Conservation (phyloP, 2,888 invertebrate genomes). For the Ornithoptera alexandrae region DNA sequence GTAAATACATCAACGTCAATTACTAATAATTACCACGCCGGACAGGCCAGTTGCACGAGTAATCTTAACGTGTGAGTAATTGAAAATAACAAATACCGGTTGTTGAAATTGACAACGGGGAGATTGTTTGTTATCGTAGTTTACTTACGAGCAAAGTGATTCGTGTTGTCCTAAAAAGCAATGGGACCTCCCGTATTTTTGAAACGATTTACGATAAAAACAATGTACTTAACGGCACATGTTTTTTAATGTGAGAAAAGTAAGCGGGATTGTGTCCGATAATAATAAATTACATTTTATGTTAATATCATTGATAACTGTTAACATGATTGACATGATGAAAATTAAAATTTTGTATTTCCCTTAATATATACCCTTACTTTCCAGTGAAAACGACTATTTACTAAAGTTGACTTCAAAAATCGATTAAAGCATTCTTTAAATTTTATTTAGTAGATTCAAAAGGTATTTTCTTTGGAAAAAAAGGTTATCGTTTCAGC, state of each 20-base stretch:
- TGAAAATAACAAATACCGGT: slow-evolving; percentile 29
- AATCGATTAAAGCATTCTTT: neutral
- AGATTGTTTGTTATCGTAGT: slow-evolving; percentile 22
- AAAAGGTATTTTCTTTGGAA: neutral
- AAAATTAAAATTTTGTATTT: slow-evolving; percentile 2
- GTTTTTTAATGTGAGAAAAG: neutral
- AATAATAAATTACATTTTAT: neutral
- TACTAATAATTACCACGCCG: slow-evolving; percentile 27
- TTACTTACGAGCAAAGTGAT: slow-evolving; percentile 11
- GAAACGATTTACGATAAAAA: slow-evolving; percentile 1
- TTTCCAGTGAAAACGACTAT: neutral
- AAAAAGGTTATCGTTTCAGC: neutral
- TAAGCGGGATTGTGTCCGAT: neutral
- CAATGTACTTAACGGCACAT: slow-evolving; percentile 1
- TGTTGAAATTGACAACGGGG: slow-evolving; percentile 27
- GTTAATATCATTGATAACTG: slow-evolving; percentile 5
- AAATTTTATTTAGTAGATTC: neutral
- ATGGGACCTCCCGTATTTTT: slow-evolving; percentile 10
- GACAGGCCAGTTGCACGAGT: slow-evolving; percentile 16
- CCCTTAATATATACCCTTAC: neutral
- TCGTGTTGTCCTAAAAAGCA: slow-evolving; percentile 8
- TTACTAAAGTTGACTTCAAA: neutral
- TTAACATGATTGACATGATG: slow-evolving; percentile 5
- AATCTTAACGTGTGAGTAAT: slow-evolving; percentile 28
- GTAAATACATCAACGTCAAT: slow-evolving; percentile 30